Base-by-base conservation (phyloP, 2,797 vertebrate species). In the Sphenodon punctatus region DNA sequence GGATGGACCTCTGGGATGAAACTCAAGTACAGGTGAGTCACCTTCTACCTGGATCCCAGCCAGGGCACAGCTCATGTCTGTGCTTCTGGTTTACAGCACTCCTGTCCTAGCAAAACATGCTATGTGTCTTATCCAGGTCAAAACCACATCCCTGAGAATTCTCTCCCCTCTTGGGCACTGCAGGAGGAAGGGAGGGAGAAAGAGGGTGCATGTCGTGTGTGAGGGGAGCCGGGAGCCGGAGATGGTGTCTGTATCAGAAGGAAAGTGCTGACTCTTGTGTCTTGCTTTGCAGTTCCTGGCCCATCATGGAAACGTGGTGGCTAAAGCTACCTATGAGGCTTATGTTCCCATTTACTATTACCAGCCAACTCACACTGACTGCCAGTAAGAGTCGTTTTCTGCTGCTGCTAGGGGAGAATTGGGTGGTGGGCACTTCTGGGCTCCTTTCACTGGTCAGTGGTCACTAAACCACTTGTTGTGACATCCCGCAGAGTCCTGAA, bases 271-370 rank as follows among this genome's bases (percentile, higher is more conserved):
- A 91, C 58, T 66, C 23, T 85, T 56, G 30, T 88, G 53, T 92
- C 77, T 89, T 76, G 67, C 74, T 83, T 87, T 30, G 27, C 92
- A 98, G 98, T 97, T 97, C 92, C 96, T 98, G 96, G 94, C 95
- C 27, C 94, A 96, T 55, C 94, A 95, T 5, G 97, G 98, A 6
- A 98, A 98, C 51, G 85, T 94, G 58, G 88, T 92, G 69, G 95
- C 96, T 94, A 97, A 95, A 94, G 94, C 89, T 63, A 95, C 92
- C 46, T 98, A 97, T 0, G 98, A 98, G 93, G 97, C 97, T 4
- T 83, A 93, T 19, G 96, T 98, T 83, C 98, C 98, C 8, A 89
- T 95, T 72, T 98, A 98, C 93, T 98, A 97, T 94, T 98, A 98
- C 92, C 97, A 96, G 80, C 97, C 97, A 45, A 96, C 93, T 48